Evolutionary conservation across 2,113 vertebrate species (phyloP).

Genomic region (Sakesphorus luctuosus): DNA sequence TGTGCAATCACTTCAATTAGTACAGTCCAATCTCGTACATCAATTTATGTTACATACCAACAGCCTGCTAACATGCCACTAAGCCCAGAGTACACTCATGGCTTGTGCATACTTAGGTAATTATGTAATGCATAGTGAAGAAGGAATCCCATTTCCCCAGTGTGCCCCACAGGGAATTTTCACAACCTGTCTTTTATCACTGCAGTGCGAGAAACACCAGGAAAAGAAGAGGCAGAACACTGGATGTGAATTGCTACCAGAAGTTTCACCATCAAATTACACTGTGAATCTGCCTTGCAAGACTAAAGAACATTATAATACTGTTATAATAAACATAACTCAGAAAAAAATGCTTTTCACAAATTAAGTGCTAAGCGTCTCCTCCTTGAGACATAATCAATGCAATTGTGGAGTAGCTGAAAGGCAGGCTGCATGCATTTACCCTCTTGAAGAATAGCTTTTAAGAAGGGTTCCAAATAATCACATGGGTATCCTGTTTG

Average conservation of each 20-base stretch:
- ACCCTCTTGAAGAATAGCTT: background rate
- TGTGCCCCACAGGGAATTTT: background rate
- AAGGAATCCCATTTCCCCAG: background rate
- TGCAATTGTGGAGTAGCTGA: background rate
- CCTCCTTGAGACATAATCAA: constrained; percentile 36
- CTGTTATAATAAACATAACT: constrained; percentile 33
- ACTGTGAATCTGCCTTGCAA: background rate
- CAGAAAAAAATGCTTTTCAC: constrained; percentile 34
- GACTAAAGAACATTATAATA: background rate
- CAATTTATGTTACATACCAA: background rate
- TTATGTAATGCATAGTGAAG: background rate
- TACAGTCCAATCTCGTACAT: background rate
- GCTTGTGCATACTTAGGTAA: background rate
- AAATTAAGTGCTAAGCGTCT: constrained; percentile 30
- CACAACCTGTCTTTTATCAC: background rate
- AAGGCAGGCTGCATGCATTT: background rate
- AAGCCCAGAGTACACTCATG: background rate
- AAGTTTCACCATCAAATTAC: background rate
- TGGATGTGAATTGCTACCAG: background rate
- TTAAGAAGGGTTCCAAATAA: background rate
- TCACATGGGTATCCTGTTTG: background rate
- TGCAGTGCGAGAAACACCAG: background rate
- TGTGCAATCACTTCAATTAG: background rate
- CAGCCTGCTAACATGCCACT: background rate
- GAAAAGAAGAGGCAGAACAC: background rate